A percentile compares a stretch with the other conserved stretches of the same genome.
These are phyloP conservation scores for Zoanthus solanderi DNA, from an alignment of 92 coral and sea anemone species.

Conservation along the genomic window DNA sequence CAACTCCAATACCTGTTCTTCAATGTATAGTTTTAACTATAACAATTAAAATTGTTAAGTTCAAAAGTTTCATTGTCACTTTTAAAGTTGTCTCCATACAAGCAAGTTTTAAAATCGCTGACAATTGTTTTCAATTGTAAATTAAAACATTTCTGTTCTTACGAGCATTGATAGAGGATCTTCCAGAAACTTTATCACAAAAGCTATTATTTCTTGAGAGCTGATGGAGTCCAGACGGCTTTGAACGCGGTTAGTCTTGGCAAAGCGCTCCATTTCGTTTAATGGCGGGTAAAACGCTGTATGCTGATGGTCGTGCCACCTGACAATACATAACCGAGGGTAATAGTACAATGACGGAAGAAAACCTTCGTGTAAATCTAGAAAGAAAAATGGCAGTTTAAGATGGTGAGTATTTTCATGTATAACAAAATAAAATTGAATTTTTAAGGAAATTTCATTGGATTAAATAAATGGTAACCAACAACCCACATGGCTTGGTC, in stretches of 20 bases:
- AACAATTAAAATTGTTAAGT: no score
- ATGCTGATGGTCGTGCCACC: constrained; percentile 86
- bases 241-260: constrained; percentile 72
- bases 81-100: no score
- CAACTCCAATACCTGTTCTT: no score
- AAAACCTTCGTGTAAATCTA: constrained; percentile 15
- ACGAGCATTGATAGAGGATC: constrained; percentile 75
- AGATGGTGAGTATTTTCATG: background rate
- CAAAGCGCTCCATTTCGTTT: constrained; percentile 72
- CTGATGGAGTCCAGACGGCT: constrained; percentile 77
- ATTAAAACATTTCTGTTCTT: constrained; percentile 84
- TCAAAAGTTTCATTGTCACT: no score
- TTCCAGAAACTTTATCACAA: constrained; percentile 73
- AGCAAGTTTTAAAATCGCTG: no score
- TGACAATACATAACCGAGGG: constrained; percentile 93
- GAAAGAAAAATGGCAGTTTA: no score
- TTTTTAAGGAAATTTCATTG: no score
- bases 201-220: constrained; percentile 83
- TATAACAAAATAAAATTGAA: no score
- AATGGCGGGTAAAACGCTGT: constrained; percentile 94
- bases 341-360: constrained; percentile 82
- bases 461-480: no score
- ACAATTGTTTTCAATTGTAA: no score
- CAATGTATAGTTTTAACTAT: no score
- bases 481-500: no score